Evolutionary conservation across 2,888 invertebrate species (phyloP).

Genomic region (Himalopsyche anomala): DNA sequence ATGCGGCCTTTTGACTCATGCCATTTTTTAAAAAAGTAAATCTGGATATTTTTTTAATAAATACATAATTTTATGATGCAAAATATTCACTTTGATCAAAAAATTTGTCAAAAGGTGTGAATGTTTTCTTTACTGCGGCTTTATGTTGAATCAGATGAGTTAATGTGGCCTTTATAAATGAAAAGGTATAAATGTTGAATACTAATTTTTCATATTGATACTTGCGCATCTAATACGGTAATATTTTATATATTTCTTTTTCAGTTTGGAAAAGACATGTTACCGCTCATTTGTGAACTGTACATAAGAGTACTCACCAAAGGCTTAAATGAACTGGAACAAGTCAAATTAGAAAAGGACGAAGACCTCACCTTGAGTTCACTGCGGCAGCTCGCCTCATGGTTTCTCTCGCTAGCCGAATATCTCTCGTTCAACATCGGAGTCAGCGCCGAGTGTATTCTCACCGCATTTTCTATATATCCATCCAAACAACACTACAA

Average conservation of each 20-base stretch:
- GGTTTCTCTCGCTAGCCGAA: conserved; percentile 81
- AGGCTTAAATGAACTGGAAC: conserved; percentile 86
- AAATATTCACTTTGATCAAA: no score
- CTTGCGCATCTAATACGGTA: no score
- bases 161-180: no score
- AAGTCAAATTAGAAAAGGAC: conserved; percentile 76
- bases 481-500: conserved; percentile 80
- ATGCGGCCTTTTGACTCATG: no score
- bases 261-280: conserved; percentile 77
- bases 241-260: conserved; percentile 66
- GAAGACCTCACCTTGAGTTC: conserved; percentile 77
- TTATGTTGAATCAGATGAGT: no score
- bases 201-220: no score
- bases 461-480: conserved; percentile 86
- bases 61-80: no score
- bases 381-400: conserved; percentile 76
- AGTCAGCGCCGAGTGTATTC: conserved; percentile 82
- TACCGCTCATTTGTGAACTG: conserved; percentile 83
- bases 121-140: no score
- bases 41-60: no score
- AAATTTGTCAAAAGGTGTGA: no score
- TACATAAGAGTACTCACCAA: conserved; percentile 85
- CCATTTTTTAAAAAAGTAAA: no score
- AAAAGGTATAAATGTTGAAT: no score
- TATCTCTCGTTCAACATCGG: conserved; percentile 78